phyloP scores from a whole-genome alignment of 37 sponge, comb jelly and placozoan genomes.

The Chondrilla cf. caribensis region DNA sequence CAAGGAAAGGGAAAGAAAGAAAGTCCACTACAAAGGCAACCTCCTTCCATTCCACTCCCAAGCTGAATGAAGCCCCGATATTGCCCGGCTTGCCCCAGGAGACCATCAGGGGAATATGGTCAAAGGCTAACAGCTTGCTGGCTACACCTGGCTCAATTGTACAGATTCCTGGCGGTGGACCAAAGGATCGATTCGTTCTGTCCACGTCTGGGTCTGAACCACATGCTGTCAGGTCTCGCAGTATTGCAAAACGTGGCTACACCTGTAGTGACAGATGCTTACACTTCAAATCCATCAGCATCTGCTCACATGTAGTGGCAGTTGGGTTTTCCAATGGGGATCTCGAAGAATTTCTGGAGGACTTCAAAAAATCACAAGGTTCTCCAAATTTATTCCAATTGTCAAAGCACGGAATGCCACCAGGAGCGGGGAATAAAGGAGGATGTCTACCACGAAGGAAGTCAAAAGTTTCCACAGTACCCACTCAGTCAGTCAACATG shows the following conservation, averaged over 20 bases:
- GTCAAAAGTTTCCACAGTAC: not conserved
- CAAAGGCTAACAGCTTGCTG: constrained; percentile 8
- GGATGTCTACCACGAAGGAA: constrained; percentile 18
- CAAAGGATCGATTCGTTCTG: constrained; percentile 19
- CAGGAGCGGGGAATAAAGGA: constrained; percentile 38
- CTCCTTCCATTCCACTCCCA: too few relatives aligned
- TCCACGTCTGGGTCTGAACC: constrained; percentile 15
- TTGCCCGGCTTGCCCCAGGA: constrained; percentile 9
- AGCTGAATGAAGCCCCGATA: too few relatives aligned
- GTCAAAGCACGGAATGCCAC: constrained; percentile 26
- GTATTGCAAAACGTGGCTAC: not conserved
- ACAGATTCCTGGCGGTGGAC: constrained; percentile 29
- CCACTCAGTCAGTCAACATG: too few relatives aligned
- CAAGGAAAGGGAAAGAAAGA: too few relatives aligned
- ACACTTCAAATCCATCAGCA: constrained; percentile 9
- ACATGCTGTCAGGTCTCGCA: not conserved
- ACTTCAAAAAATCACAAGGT: not conserved
- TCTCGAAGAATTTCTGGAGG: not conserved
- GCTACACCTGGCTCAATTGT: not conserved
- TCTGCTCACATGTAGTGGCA: constrained; percentile 41
- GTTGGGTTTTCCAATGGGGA: constrained; percentile 17
- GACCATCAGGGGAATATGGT: constrained; percentile 17
- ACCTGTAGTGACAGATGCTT: constrained; percentile 32
- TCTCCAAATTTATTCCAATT: constrained; percentile 20
- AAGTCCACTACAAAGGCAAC: too few relatives aligned